A percentile compares a stretch with the other conserved stretches of the same genome.
These are phyloP conservation scores for Lysandra coridon DNA, from an alignment of 2,888 invertebrate genomes.

Conservation along the genomic window DNA sequence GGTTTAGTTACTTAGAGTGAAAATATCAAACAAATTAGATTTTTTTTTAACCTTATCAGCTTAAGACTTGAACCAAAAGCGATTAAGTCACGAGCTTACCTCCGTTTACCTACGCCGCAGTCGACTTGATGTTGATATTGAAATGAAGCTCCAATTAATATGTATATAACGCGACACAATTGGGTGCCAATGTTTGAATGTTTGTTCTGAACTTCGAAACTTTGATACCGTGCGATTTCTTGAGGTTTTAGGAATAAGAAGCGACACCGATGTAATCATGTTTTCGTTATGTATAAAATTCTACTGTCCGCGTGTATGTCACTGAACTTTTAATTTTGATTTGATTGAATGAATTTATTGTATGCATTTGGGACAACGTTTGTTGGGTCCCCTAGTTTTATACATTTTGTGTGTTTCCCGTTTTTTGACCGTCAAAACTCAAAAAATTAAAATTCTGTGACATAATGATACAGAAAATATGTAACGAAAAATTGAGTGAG, in stretches of 20 bases:
- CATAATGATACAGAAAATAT: too few relatives aligned
- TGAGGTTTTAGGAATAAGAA: constrained; percentile 29
- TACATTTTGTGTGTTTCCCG: too few relatives aligned
- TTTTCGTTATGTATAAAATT: neutral
- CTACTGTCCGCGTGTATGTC: neutral
- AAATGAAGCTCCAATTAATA: constrained; percentile 72
- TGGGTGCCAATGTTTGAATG: constrained; percentile 55
- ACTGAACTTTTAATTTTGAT: neutral
- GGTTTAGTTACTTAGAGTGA: neutral
- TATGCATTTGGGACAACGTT: neutral
- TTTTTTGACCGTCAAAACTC: too few relatives aligned
- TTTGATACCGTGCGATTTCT: constrained; percentile 27
- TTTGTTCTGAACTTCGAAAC: constrained; percentile 55
- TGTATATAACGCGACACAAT: constrained; percentile 61
- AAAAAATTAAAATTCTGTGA: too few relatives aligned
- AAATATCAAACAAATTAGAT: neutral
- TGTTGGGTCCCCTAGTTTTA: too few relatives aligned
- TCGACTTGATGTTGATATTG: constrained; percentile 65
- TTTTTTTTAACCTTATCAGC: neutral
- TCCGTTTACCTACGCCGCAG: constrained; percentile 45
- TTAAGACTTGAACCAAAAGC: constrained; percentile 39
- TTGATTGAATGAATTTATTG: neutral
- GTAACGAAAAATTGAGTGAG: too few relatives aligned
- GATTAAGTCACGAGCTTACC: constrained; percentile 44
- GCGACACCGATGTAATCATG: neutral